A percentile compares a stretch with the other conserved stretches of the same genome.
phyloP scores from a whole-genome alignment of 2,888 invertebrate species.

The Prenolepis imparis region DNA sequence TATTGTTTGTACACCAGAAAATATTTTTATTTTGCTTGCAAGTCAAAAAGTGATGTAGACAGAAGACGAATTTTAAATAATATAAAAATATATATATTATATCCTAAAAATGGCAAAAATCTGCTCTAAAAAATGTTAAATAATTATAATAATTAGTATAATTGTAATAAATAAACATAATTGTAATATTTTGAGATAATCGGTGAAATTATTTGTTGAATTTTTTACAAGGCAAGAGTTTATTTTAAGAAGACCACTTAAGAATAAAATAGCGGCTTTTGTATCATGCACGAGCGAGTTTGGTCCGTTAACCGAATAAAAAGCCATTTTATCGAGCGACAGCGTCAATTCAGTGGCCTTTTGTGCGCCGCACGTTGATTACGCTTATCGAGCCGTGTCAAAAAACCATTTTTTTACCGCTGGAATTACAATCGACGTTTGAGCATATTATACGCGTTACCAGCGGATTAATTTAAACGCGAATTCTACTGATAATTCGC shows the following conservation, averaged over 20 bases:
- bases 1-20: neutral
- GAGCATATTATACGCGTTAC: slow-evolving; percentile 7
- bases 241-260: neutral
- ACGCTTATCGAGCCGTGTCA: slow-evolving; percentile 19
- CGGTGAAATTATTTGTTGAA: neutral
- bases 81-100: neutral
- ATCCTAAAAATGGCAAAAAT: neutral
- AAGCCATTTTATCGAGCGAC: slow-evolving; percentile 21
- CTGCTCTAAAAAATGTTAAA: neutral
- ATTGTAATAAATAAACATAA: neutral
- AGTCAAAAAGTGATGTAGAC: neutral
- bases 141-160: no score
- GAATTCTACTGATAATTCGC: neutral
- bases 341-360: slow-evolving; percentile 3
- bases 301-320: slow-evolving; percentile 20
- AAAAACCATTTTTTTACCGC: slow-evolving; percentile 24
- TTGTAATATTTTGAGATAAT: neutral
- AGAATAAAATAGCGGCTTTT: slow-evolving; percentile 31
- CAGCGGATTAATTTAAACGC: neutral
- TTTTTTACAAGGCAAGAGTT: neutral
- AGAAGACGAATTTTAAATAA: neutral
- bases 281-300: neutral
- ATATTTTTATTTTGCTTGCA: slow-evolving; percentile 5
- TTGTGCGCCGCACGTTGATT: slow-evolving; percentile 5
- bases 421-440: neutral